Conservation (phyloP, 2,113 vertebrate genomes). For the Blennius ocellaris region DNA sequence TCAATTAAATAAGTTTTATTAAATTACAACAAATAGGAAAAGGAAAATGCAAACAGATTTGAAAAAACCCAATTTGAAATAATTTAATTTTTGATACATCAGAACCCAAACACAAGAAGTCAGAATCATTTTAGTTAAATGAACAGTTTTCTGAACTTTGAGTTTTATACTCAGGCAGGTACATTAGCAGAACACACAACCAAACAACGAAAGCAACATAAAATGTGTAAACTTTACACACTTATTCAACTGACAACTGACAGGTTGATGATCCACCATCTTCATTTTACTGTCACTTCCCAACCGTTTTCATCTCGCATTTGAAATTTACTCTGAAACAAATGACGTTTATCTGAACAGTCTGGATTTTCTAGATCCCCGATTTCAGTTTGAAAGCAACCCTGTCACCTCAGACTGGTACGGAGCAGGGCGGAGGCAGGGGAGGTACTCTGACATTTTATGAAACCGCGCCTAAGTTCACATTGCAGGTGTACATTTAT, state of each 20-base stretch:
- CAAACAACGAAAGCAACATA: too few species aligned
- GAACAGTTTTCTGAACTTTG: too few species aligned
- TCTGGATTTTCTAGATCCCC: neutral
- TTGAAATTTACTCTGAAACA: neutral
- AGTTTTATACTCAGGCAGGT: too few species aligned
- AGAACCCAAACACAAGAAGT: too few species aligned
- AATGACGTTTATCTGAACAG: neutral
- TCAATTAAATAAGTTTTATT: neutral
- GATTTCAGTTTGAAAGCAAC: neutral
- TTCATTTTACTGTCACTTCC: neutral
- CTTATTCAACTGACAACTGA: neutral
- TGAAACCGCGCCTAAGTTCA: slow-evolving; percentile 36
- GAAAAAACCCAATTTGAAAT: too few species aligned
- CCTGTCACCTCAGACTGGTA: too few species aligned
- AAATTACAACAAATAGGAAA: neutral
- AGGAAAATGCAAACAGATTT: too few species aligned
- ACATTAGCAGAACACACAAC: too few species aligned
- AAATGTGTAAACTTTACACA: too few species aligned
- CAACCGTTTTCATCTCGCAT: neutral
- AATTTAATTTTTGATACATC: too few species aligned
- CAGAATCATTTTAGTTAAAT: too few species aligned
- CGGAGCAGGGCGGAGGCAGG: too few species aligned
- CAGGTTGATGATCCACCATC: neutral
- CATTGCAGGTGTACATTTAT: slow-evolving; percentile 21
- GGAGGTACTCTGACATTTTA: neutral